These are phyloP conservation scores for Grallaria varia DNA, from an alignment of 2,113 vertebrate genomes.

Conservation along the genomic window DNA sequence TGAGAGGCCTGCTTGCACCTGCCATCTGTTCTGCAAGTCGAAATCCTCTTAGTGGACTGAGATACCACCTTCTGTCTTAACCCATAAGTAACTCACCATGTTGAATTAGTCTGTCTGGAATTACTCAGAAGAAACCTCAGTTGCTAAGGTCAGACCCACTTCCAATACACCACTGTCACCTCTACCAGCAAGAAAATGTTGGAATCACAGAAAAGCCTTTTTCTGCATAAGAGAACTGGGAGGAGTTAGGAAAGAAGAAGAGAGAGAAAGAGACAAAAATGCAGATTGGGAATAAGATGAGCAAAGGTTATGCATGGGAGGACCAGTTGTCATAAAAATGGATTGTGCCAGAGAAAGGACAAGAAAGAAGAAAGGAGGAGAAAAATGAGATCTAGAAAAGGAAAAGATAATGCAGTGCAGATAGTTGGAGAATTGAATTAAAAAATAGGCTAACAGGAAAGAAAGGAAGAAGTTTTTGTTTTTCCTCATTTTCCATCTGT, in stretches of 20 bases:
- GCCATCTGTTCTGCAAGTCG: conserved; percentile 23
- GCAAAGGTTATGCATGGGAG: background rate
- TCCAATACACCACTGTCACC: fast-evolving
- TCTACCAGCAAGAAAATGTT: background rate
- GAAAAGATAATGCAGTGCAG: background rate
- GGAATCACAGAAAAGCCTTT: background rate
- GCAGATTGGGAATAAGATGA: background rate
- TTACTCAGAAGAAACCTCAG: background rate
- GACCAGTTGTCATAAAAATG: background rate
- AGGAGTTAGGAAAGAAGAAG: background rate
- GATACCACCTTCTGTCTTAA: background rate
- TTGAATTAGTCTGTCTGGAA: background rate
- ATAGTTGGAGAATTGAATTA: background rate
- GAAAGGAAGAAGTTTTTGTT: background rate
- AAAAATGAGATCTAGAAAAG: background rate
- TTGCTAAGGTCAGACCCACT: background rate
- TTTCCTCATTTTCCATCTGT: background rate
- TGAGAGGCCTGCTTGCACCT: background rate
- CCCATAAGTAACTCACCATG: background rate
- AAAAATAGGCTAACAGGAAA: background rate
- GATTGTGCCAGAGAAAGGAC: background rate
- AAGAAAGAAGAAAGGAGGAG: background rate
- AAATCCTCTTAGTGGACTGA: conserved; percentile 27
- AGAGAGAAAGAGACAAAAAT: background rate
- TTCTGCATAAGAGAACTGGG: background rate